phyloP scores from a whole-genome alignment of 2,797 vertebrate species.

The Xenops minutus region DNA sequence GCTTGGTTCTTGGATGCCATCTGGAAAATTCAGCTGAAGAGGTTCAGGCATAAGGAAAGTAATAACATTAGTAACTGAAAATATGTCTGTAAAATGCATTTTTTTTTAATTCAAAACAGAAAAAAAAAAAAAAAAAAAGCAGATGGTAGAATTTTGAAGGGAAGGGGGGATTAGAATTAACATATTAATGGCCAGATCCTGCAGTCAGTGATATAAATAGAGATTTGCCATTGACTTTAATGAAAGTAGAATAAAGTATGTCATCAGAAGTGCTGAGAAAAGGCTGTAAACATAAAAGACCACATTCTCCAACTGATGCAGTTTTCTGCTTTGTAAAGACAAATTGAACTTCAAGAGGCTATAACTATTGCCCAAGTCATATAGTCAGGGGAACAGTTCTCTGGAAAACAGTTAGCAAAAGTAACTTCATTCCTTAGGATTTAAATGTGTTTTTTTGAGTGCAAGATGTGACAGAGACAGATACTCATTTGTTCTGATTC shows the following conservation, averaged over 20 bases:
- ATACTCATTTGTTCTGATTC: background rate
- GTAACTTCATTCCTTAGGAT: background rate
- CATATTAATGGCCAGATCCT: conserved; percentile 23
- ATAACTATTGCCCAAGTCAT: background rate
- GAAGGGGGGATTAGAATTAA: conserved; percentile 20
- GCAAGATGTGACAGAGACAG: background rate
- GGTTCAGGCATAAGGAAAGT: conserved; percentile 1
- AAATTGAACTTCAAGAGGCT: background rate
- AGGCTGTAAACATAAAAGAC: background rate
- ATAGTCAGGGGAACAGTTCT: background rate
- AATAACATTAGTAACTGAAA: conserved; percentile 30
- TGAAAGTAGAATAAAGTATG: background rate
- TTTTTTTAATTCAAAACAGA: background rate
- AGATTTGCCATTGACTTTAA: conserved; percentile 3
- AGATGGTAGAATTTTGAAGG: conserved; percentile 21
- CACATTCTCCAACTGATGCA: background rate
- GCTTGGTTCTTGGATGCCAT: conserved; percentile 4
- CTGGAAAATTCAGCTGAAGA: conserved; percentile 26
- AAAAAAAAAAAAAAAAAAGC: background rate
- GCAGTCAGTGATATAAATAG: background rate
- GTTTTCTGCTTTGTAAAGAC: background rate
- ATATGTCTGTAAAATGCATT: background rate
- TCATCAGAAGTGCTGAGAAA: background rate
- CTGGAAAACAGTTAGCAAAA: background rate
- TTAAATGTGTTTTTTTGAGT: background rate